Conservation (phyloP, 2,113 vertebrate genomes). For the Charina bottae region DNA sequence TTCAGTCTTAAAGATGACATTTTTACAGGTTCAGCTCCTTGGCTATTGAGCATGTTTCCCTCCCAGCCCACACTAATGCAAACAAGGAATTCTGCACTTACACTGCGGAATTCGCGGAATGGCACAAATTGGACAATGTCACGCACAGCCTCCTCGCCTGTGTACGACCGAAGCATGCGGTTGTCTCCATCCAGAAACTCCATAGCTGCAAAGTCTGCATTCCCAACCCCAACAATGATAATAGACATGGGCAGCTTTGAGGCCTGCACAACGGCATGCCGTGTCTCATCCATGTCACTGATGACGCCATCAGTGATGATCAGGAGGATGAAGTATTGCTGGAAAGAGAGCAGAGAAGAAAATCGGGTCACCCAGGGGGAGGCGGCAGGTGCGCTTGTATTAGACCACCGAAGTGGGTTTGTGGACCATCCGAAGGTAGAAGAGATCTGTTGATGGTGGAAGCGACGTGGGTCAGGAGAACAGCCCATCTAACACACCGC, state of each 20-base stretch:
- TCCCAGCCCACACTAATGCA: neutral
- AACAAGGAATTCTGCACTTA: conserved; percentile 74
- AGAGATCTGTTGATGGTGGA: no score
- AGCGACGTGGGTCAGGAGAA: no score
- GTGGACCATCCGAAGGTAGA: neutral
- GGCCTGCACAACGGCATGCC: conserved; percentile 91
- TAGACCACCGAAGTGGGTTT: no score
- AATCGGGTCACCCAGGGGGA: neutral
- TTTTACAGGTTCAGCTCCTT: neutral
- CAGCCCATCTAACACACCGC: no score
- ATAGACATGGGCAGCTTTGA: conserved; percentile 98
- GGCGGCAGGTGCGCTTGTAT: neutral
- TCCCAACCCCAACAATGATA: conserved; percentile 97
- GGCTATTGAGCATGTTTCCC: neutral
- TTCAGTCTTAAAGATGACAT: neutral
- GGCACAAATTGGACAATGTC: conserved; percentile 99
- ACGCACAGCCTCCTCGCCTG: conserved; percentile 89
- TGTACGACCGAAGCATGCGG: conserved; percentile 85
- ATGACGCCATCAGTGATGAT: conserved; percentile 98
- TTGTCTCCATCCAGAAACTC: conserved; percentile 96
- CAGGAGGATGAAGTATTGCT: conserved; percentile 98
- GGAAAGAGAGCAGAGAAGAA: conserved; percentile 18
- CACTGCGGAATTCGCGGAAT: conserved; percentile 94
- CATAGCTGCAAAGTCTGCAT: conserved; percentile 96
- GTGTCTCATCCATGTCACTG: conserved; percentile 98